Base-by-base conservation (phyloP, 64 coral and sea anemone species). In the Montipora efflorescens region DNA sequence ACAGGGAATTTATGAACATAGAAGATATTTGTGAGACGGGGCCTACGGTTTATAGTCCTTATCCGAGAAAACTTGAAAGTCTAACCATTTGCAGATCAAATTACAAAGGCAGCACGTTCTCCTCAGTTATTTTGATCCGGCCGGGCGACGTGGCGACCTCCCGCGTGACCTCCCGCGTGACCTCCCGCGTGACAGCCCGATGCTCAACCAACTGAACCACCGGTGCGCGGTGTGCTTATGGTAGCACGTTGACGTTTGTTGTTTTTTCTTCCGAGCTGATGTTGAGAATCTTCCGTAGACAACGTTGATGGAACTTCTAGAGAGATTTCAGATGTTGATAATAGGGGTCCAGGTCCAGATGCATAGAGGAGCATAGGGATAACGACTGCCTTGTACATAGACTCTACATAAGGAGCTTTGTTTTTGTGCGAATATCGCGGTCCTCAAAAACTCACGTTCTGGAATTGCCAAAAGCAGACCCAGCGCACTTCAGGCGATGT, bases 281-380 rank as follows among this genome's bases (percentile, higher is more conserved):
- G 19, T 44, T 48, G 18, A 80, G 25, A 57, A 81, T 74, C 21
- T 50, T 74, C 20, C 23, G 83, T 2, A 90, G 87, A 23, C 46
- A 78, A 53, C 88, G 11, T 86, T 73, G 53, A 23, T 95, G 80
- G 36, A 95, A 95, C 16, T 79, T 75, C 45, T 79, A 50, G 0
- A 93, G 75, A 9, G 8, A 6, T 80, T 79, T 67, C 5, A 94
- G 12, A 23, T 90, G 80, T 2, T 59, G 23, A 11, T 47, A 21
- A n/a, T 94, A 89, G 4, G 36, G 47, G 53, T 57, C 53, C 5
- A 57, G 0, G 53, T 57, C 53, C 2, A 57, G 53, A 57, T 57
- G 53, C 53, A 57, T 1, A 57, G 10, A 57, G 36, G 87, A 90
- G 68, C 72, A 80, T 59, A 19, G 71, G 51, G 8, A 87, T 12